Base-by-base conservation (phyloP, 2,888 invertebrate species). In the Chirona hameri region DNA sequence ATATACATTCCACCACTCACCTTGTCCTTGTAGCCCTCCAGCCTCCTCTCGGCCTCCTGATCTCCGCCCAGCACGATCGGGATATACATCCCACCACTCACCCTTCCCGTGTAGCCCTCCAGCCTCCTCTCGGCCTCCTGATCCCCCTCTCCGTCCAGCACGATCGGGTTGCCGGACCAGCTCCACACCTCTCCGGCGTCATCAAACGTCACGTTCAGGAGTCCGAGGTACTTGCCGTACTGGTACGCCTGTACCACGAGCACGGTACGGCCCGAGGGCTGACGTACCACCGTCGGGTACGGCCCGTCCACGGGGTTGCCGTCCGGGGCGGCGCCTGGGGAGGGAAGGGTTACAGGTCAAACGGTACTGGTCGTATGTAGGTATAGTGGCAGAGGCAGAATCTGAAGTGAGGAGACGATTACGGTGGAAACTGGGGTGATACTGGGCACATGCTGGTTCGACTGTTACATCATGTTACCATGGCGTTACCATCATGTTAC, bases 231-330 rank as follows among this genome's bases (percentile, higher is more conserved):
- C 69, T 69, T 69, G 9, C 69, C 69, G 29, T 69, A 69, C 29
- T 69, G 69, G 69, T 69, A 69, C 29, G 69, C 69, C 29, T 69
- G 69, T n/a, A 69, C 69, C 10, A 69, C 69, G 1, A 69, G 69
- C 29, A 69, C 69, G 29, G 69, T 69, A 14, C 69, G 69, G 69
- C 69, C 69, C 10, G 69, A 29, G 9, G 27, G 27, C 69, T 69
- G 69, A 9, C 12, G 29, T 14, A 69, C 29, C 29, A 69, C 69
- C 29, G 69, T 69, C 1, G 69, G 69, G 69, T 69, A 69, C 29
- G 69, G 69, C 1, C 69, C 69, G 1, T 69, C 69, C 27, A 29
- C 69, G 29, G 12, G 29, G 69, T 69, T 15, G 12, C 29, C 69
- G 29, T 69, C 29, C 29, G 69, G 69, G n/a, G n/a, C 60, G 24